These are phyloP conservation scores for Disparrhopalites patrizii DNA, from an alignment of 2,888 invertebrate species.

Conservation along the genomic window DNA sequence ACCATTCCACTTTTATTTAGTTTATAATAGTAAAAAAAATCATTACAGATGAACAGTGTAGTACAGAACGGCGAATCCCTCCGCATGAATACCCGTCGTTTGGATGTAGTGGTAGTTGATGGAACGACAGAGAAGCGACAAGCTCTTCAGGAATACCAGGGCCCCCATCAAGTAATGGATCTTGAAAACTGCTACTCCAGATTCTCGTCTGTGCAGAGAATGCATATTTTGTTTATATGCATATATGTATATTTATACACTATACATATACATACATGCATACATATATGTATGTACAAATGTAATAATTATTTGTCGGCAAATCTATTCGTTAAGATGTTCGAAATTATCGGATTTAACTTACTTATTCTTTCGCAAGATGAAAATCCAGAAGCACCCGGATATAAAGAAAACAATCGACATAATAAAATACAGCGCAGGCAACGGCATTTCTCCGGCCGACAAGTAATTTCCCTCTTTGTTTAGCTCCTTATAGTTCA, in stretches of 20 bases:
- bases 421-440: conserved; percentile 87
- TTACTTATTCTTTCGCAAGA: conserved; percentile 72
- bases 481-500: conserved; percentile 75
- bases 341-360: too few species aligned
- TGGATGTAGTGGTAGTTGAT: conserved; percentile 93
- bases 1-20: too few species aligned
- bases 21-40: conserved; percentile 49
- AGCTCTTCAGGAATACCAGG: conserved; percentile 78
- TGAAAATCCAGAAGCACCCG: conserved; percentile 88
- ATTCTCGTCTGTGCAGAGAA: conserved; percentile 58
- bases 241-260: not conserved
- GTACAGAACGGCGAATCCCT: conserved; percentile 95
- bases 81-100: conserved; percentile 85
- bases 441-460: conserved; percentile 94
- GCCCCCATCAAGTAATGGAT: conserved; percentile 97
- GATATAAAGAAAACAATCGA: conserved; percentile 81
- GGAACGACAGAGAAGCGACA: conserved; percentile 91
- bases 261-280: too few species aligned
- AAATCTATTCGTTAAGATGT: too few species aligned
- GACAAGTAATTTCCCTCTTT: conserved; percentile 83
- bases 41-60: conserved; percentile 96
- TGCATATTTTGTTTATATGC: not conserved
- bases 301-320: too few species aligned
- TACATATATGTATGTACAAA: too few species aligned
- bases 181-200: conserved; percentile 68